Evolutionary conservation across 2,797 vertebrate genomes (phyloP), one percentile per base, ranked within the genome.

Genomic region (Phalloptychus januarius): DNA sequence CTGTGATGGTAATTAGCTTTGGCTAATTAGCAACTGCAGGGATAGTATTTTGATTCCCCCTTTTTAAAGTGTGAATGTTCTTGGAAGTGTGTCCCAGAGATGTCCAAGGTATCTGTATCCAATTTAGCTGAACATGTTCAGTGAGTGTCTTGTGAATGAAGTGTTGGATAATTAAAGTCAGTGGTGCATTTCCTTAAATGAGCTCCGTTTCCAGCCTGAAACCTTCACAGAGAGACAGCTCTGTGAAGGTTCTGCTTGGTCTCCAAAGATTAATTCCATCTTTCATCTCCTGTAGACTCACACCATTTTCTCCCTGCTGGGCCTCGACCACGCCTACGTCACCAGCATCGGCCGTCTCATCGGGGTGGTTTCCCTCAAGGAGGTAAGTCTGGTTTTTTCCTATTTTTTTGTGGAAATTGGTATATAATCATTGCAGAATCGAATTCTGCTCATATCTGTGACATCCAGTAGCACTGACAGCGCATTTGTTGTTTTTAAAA

Each of bases 321-420:
- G 98, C 72, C 95, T 99, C 74, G 97, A 99, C 93, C 98, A 99
- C 0, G 98, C 97, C 1, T 99, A 98, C 0, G 98, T 99, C 91
- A 99, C 98, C 91, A 98, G 98, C 90, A 98, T 98, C 0, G 98
- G 98, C 6, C 95, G 97, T 25, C 96, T 99, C 83, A 97, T 99
- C 42, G 98, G 98, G 45, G 97, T 98, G 31, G 98, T 99, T 75
- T 97, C 98, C 7, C 95, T 98, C 58, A 98, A 98, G 93, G 98
- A 99, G 96, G 98, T 99, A 85, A 95, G 94, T 42, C 10, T 54
- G 8, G 8, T 2, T 48, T 11, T 5, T 70, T 6, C 10, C 11
- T 16, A 10, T 3, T 61, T 42, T 44, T 45, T 46, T 44, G 25
- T 33, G 7, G 72, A 76, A 48, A 45, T 58, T 74, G 56, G 12